Conservation (phyloP, 2,888 invertebrate genomes). For the Eristalinus aeneus region DNA sequence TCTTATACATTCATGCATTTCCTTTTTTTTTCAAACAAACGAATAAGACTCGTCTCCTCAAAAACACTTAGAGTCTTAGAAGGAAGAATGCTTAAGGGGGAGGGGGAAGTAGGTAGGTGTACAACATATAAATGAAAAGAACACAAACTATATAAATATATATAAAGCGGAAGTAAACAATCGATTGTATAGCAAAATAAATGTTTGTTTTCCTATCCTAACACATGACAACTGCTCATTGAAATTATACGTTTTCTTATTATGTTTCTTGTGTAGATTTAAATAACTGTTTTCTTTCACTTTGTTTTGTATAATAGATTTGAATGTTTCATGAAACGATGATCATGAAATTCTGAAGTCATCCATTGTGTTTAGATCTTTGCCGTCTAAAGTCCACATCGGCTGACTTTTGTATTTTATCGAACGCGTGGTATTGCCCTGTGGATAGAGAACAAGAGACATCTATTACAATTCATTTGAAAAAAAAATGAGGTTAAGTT, state of each 20-base stretch:
- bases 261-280: slow-evolving; percentile 12
- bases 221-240: slow-evolving; percentile 66
- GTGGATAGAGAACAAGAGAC: slow-evolving; percentile 53
- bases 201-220: slow-evolving; percentile 60
- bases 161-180: slow-evolving; percentile 25
- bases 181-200: slow-evolving; percentile 62
- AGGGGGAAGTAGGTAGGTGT: slow-evolving; percentile 16
- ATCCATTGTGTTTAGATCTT: slow-evolving; percentile 33
- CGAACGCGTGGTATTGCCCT: slow-evolving; percentile 78
- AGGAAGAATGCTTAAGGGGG: neutral
- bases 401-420: slow-evolving; percentile 70
- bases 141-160: slow-evolving; percentile 11
- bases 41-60: slow-evolving; percentile 20
- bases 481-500: neutral
- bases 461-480: neutral
- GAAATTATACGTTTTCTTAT: slow-evolving; percentile 45
- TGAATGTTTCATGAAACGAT: slow-evolving; percentile 43
- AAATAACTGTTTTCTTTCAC: slow-evolving; percentile 6
- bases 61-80: slow-evolving; percentile 37
- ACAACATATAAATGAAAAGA: slow-evolving; percentile 15
- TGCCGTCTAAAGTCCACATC: slow-evolving; percentile 47
- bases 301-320: slow-evolving; percentile 35
- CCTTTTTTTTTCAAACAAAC: slow-evolving; percentile 34
- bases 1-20: slow-evolving; percentile 48
- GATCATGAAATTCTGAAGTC: slow-evolving; percentile 24